Base-by-base conservation (phyloP, 2,113 vertebrate genomes). In the Rhinoderma darwinii region DNA sequence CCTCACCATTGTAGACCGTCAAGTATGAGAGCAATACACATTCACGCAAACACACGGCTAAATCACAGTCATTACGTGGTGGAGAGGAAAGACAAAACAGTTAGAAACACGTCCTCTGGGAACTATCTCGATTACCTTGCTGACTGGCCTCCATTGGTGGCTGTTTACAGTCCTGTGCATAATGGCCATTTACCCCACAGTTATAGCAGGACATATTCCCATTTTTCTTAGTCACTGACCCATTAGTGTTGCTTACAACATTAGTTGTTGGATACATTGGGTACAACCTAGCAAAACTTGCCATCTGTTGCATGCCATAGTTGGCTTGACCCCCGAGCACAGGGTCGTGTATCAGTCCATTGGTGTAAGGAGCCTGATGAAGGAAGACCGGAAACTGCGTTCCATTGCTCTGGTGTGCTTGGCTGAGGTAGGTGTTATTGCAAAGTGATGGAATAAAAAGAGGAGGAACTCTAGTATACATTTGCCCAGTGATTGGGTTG, bases 81-180 rank as follows among this genome's bases (percentile, higher is more conserved):
- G 54, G 89, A 91, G 88, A 89, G 89, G 89, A 89, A 88, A 92
- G 41, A 84, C 86, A 8, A 84, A 88, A 89, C 90, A 91, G 72
- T 94, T 93, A 93, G 89, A 95, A 95, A 89, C 95, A 94, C 93
- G 93, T 93, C 93, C 94, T 92, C 89, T 92, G 94, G 92, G 93
- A 90, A 92, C 89, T 92, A 92, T 91, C 93, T 79, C 87, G 92
- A 93, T 96, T 97, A 98, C 97, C 97, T 97, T 95, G 96, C 89
- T 96, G 97, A 83, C 91, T 93, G 92, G 96, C 95, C 92, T 99
- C 97, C 91, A 97, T 94, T 92, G 96, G 92, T 73, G 97, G 94
- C 92, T 98, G 97, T 92, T 96, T 98, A 95, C 97, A 98, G 92
- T 99, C 97, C 90, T 97, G 96, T 86, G 97, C 96, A 82, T 96